These are phyloP conservation scores for Eciton burchellii DNA, from an alignment of 1,140 invertebrate species.

Conservation along the genomic window DNA sequence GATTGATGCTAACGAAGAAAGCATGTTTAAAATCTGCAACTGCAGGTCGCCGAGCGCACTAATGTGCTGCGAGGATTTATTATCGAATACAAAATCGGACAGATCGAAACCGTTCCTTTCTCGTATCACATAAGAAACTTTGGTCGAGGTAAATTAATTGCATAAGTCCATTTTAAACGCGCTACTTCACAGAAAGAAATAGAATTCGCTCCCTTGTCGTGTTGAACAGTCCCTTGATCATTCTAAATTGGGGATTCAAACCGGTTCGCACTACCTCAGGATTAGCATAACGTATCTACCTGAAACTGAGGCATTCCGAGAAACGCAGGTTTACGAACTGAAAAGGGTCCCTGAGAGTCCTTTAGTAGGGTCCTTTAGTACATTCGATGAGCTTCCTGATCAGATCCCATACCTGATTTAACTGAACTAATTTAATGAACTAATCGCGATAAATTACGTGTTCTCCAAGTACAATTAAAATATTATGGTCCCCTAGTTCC, in stretches of 20 bases:
- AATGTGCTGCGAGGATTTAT: not conserved
- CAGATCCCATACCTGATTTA: slow-evolving; percentile 17
- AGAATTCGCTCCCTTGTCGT: not conserved
- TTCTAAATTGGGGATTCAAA: slow-evolving; percentile 46
- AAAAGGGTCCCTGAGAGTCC: not conserved
- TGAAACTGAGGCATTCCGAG: slow-evolving; percentile 27
- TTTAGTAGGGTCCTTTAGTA: no score
- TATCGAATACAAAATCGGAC: not conserved
- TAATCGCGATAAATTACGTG: not conserved
- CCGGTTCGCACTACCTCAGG: slow-evolving; percentile 14
- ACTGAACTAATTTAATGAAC: not conserved
- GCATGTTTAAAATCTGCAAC: slow-evolving; percentile 32
- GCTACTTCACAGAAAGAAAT: not conserved
- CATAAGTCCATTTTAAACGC: not conserved
- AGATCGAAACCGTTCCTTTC: not conserved
- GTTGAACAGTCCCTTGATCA: slow-evolving; percentile 6
- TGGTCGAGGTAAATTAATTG: not conserved
- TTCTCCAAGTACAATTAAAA: not conserved
- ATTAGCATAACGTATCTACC: slow-evolving; percentile 36
- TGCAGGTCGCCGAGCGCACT: not conserved
- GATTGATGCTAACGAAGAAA: slow-evolving; percentile 40
- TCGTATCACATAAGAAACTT: not conserved
- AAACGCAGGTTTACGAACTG: slow-evolving; percentile 16
- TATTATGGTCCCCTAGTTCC: not conserved
- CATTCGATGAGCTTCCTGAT: not conserved